phyloP scores from a whole-genome alignment of 1,140 invertebrate species.

The Drepana arcuata region DNA sequence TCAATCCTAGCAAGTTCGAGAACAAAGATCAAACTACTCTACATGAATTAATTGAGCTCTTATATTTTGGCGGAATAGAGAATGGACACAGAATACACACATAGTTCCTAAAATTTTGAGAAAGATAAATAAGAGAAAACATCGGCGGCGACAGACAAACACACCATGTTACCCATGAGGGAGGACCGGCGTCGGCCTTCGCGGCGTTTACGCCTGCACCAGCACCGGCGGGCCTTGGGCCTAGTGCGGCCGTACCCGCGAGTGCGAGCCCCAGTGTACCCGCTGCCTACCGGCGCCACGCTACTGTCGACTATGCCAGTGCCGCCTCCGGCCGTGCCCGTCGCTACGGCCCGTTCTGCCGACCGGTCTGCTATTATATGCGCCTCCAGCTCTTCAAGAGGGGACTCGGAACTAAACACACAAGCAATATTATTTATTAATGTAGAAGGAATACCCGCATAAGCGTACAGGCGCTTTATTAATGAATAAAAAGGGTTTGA shows the following conservation, averaged over 20 bases:
- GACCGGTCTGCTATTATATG: conserved; percentile 54
- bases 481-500: too few species aligned
- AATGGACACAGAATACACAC: too few species aligned
- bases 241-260: conserved; percentile 52
- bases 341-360: conserved; percentile 32
- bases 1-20: too few species aligned
- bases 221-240: conserved; percentile 40
- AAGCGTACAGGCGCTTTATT: too few species aligned
- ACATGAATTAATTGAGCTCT: too few species aligned
- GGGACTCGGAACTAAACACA: conserved; percentile 45
- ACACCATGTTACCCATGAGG: conserved; percentile 67
- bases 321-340: conserved; percentile 11
- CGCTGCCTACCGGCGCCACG: conserved; percentile 9
- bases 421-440: too few species aligned
- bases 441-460: too few species aligned
- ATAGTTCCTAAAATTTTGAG: too few species aligned
- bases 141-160: conserved; percentile 38
- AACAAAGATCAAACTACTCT: too few species aligned
- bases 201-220: conserved; percentile 58
- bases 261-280: conserved; percentile 22
- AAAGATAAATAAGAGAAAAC: conserved; percentile 53
- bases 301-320: conserved; percentile 7
- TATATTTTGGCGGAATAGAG: too few species aligned
- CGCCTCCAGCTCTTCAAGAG: conserved; percentile 35
- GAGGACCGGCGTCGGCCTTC: conserved; percentile 49